Evolutionary conservation across 2,113 vertebrate species (phyloP), one percentile per base, ranked within the genome.

Genomic region (Nematolebias whitei): DNA sequence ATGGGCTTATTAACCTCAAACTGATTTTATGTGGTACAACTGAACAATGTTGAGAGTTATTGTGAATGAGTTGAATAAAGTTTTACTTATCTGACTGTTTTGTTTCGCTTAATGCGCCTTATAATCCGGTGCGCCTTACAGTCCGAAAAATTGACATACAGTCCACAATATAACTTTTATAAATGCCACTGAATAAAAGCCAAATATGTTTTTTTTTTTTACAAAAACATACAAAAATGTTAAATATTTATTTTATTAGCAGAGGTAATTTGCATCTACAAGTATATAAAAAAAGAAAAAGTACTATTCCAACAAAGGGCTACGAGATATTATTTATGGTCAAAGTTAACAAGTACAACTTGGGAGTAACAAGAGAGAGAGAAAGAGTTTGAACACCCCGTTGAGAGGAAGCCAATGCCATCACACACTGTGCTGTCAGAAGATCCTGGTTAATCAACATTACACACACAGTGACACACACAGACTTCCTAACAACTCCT

Each of bases 381-480:
- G 43, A 85, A 53, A 74, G 14, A 54, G 59, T 59, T 69, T 49
- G 52, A 63, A 82, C 68, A 80, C 82, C 81, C 43, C 41, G 63
- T 72, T 74, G 87, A 75, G 74, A 67, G 76, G 68, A 84, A 85
- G 72, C 90, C 85, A 76, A 88, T 90, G 88, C 88, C 88, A 84
- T 85, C 85, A 88, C 88, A 87, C 64, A 73, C 64, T 90, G 90
- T 86, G 85, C 84, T 85, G 76, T 62, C 66, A 68, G 76, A 61
- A 77, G 54, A 71, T 76, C 78, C 63, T 63, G 64, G 49, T 79
- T 80, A 78, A 91, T 90, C 82, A 91, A 86, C 82, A 91, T 92
- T 91, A 87, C 91, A 78, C 74, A 78, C 76, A 84, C 71, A 65
- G 48, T 59, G 67, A 66, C 39, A 39, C 32, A 66, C 61, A n/a